Evolutionary conservation across 2,797 vertebrate species (phyloP).

Genomic region (Botia kubotai): DNA sequence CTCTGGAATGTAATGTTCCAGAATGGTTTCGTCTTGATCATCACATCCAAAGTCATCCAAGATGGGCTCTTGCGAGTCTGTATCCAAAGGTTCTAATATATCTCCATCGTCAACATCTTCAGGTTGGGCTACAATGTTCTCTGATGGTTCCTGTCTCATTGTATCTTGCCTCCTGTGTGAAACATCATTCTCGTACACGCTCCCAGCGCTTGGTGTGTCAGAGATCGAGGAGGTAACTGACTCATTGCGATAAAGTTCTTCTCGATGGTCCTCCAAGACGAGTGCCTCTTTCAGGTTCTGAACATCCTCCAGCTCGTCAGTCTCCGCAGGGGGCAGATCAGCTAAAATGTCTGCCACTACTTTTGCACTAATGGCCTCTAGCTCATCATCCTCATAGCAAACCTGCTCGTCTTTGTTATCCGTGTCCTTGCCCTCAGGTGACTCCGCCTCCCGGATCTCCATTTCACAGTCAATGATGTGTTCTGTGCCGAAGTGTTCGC

Average conservation of each 20-base stretch:
- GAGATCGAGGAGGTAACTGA: conserved; percentile 76
- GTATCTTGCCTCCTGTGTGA: conserved; percentile 66
- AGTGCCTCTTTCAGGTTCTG: conserved; percentile 65
- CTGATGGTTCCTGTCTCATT: conserved; percentile 61
- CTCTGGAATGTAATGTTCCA: conserved; percentile 74
- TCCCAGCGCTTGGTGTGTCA: conserved; percentile 76
- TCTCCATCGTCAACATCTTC: conserved; percentile 59
- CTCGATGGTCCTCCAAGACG: conserved; percentile 63
- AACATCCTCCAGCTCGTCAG: conserved; percentile 55
- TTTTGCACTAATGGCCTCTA: conserved; percentile 58
- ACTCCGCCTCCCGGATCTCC: conserved; percentile 68
- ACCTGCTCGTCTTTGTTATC: conserved; percentile 63
- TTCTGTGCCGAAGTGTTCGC: conserved; percentile 71
- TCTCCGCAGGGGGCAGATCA: conserved; percentile 46
- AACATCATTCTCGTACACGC: conserved; percentile 76
- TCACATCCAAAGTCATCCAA: conserved; percentile 61
- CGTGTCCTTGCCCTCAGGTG: conserved; percentile 65
- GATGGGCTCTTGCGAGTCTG: conserved; percentile 58
- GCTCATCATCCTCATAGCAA: conserved; percentile 58
- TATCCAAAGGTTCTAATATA: conserved; percentile 54
- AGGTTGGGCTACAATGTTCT: conserved; percentile 54
- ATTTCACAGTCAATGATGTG: conserved; percentile 69
- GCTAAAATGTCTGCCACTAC: conserved; percentile 53
- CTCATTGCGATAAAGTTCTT: conserved; percentile 78
- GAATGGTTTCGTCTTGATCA: conserved; percentile 66